phyloP scores from a whole-genome alignment of 2,888 invertebrate genomes.

The Synanthedon formicaeformis region DNA sequence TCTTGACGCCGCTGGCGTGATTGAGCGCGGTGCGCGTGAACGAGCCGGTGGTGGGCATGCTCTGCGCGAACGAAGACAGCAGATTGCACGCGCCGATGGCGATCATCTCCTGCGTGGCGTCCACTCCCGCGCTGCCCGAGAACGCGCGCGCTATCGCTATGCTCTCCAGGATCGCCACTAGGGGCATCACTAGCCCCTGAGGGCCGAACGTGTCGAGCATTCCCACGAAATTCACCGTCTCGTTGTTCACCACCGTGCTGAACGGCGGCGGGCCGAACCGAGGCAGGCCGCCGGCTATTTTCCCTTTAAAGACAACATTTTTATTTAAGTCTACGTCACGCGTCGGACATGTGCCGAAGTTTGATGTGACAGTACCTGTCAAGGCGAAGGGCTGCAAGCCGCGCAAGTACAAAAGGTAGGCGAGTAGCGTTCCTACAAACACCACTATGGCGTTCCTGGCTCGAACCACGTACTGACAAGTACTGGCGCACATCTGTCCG shows the following conservation, averaged over 20 bases:
- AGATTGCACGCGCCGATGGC: constrained; percentile 87
- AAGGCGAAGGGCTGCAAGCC: constrained; percentile 74
- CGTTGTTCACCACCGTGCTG: constrained; percentile 66
- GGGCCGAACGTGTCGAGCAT: constrained; percentile 74
- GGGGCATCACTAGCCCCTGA: constrained; percentile 75
- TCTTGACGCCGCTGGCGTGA: constrained; percentile 88
- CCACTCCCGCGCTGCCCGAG: constrained; percentile 80
- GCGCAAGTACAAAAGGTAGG: constrained; percentile 51
- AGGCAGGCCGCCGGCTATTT: constrained; percentile 79
- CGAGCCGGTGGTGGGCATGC: constrained; percentile 90
- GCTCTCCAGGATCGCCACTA: constrained; percentile 79
- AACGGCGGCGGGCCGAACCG: constrained; percentile 77
- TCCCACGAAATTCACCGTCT: constrained; percentile 69
- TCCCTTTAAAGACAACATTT: constrained; percentile 33
- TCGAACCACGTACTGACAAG: constrained; percentile 61
- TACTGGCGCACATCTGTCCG: constrained; percentile 11
- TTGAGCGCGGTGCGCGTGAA: constrained; percentile 92
- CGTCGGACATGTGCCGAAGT: no score
- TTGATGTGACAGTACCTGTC: constrained; percentile 62
- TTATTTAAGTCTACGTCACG: no score
- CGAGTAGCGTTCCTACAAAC: constrained; percentile 74
- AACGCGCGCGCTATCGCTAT: constrained; percentile 84
- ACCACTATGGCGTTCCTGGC: constrained; percentile 86
- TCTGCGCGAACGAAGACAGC: constrained; percentile 81
- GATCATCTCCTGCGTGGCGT: constrained; percentile 92